A percentile compares a stretch with the other conserved stretches of the same genome.
phyloP scores from a whole-genome alignment of 2,888 invertebrate species.

The Homarus gammarus region DNA sequence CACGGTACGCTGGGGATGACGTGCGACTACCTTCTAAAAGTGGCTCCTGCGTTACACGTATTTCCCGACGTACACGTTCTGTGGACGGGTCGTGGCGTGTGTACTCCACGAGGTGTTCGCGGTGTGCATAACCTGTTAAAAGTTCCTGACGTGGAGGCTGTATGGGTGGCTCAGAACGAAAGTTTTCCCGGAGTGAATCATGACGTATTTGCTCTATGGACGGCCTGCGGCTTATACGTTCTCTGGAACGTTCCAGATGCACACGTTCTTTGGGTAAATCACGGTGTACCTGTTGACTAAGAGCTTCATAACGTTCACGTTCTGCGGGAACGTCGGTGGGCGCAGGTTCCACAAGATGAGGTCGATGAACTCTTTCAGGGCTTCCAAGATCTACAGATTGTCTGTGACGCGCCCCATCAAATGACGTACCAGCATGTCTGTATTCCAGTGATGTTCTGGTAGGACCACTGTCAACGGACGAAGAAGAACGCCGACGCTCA shows the following conservation, averaged over 20 bases:
- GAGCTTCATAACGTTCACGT: neutral
- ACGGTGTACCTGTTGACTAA: neutral
- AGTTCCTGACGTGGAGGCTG: neutral
- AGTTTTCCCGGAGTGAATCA: neutral
- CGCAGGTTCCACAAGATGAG: neutral
- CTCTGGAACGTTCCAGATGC: neutral
- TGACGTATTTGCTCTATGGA: neutral
- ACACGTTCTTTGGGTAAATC: slow-evolving; percentile 10
- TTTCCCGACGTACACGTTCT: slow-evolving; percentile 27
- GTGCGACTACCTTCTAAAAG: neutral
- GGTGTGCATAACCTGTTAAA: neutral
- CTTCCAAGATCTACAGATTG: slow-evolving; percentile 21
- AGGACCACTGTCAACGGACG: neutral
- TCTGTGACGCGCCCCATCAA: neutral
- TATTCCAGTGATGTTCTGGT: neutral
- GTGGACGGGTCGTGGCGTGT: slow-evolving; percentile 10
- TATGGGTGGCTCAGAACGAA: neutral
- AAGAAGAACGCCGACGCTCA: neutral
- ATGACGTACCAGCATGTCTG: neutral
- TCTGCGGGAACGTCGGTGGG: neutral
- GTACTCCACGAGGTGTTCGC: slow-evolving; percentile 19
- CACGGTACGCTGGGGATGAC: neutral
- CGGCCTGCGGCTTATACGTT: neutral
- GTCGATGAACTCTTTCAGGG: neutral
- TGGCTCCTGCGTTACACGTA: neutral